Evolutionary conservation across 2,113 vertebrate genomes (phyloP), one percentile per base, ranked within the genome.

Genomic region (Hirundichthys speculiger): DNA sequence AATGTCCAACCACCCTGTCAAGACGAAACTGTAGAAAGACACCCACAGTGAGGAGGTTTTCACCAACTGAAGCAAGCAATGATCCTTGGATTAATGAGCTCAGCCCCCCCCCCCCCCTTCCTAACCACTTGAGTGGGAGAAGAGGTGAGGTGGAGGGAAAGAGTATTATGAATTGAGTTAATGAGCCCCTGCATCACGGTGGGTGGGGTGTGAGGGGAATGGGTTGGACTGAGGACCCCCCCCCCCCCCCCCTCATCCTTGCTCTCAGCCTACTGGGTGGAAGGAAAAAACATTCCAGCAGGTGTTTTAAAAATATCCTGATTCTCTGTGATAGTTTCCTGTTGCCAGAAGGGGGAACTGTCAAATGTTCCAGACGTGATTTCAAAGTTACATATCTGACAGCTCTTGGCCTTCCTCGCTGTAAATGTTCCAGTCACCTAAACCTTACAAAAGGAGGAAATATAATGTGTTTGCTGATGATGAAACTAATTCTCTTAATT

Each of bases 101-200:
- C 75, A 72, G 67, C n/a, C 64, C 49, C 54, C 69, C 34, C 38
- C 42, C 38, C 18, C 34, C 38, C 49, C 51, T 59, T 49, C 69
- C 47, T 43, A 51, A 46, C 58, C 63, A 62, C 51, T 57, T 61
- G 77, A 68, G 56, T 4, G 1, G 24, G 46, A 63, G 56, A 67
- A 11, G 14, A 45, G 30, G 30, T 24, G 21, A 61, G 43, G 43
- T 38, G 54, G 41, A 45, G 73, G 78, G 39, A 83, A 86, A 80
- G 80, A 58, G 75, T 71, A 89, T 86, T 89, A 87, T 89, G 84
- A 90, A 92, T 87, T 92, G 90, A 92, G 88, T 90, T 91, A 92
- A 92, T 92, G 88, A 90, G 90, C 66, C 30, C 30, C 78, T 77
- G 58, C 61, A 46, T 64, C 22, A 12, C 46, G 51, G 47, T 13